Conservation (phyloP, 2,797 vertebrate species). For the Spondyliosoma cantharus region DNA sequence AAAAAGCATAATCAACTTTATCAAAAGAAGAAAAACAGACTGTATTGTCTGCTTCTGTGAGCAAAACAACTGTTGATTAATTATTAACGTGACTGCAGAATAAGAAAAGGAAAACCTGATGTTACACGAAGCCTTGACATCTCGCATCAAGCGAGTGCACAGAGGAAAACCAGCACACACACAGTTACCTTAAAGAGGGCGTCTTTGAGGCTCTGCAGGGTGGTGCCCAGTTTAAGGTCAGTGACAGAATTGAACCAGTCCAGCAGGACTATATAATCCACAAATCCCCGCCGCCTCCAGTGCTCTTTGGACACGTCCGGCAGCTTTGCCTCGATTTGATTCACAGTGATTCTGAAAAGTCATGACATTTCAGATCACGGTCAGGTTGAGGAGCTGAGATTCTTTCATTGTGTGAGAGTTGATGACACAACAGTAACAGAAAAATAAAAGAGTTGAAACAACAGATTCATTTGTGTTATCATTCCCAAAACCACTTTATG, state of each 20-base stretch:
- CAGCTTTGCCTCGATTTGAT: conserved; percentile 91
- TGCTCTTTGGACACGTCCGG: conserved; percentile 89
- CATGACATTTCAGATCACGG: neutral
- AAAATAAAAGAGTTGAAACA: neutral
- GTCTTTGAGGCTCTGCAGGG: conserved; percentile 95
- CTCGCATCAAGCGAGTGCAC: neutral
- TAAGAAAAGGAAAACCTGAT: too few relatives aligned
- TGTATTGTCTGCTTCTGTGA: too few relatives aligned
- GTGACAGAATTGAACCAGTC: conserved; percentile 95
- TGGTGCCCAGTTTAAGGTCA: conserved; percentile 91
- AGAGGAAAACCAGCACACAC: neutral
- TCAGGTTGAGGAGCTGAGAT: neutral
- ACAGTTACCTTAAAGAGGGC: conserved; percentile 93
- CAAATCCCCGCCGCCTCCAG: conserved; percentile 90
- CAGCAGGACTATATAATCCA: conserved; percentile 92
- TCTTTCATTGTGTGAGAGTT: neutral
- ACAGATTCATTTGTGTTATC: neutral
- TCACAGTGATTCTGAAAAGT: conserved; percentile 90
- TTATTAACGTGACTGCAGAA: too few relatives aligned
- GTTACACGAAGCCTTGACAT: too few relatives aligned
- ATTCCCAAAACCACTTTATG: neutral
- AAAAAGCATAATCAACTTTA: too few relatives aligned
- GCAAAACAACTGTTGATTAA: too few relatives aligned
- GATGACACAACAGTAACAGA: neutral
- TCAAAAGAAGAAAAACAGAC: too few relatives aligned